Percentiles rank a stretch among this genome's conserved stretches.
Evolutionary conservation across 2,888 invertebrate genomes (phyloP).

Genomic region (Biston stratarius): DNA sequence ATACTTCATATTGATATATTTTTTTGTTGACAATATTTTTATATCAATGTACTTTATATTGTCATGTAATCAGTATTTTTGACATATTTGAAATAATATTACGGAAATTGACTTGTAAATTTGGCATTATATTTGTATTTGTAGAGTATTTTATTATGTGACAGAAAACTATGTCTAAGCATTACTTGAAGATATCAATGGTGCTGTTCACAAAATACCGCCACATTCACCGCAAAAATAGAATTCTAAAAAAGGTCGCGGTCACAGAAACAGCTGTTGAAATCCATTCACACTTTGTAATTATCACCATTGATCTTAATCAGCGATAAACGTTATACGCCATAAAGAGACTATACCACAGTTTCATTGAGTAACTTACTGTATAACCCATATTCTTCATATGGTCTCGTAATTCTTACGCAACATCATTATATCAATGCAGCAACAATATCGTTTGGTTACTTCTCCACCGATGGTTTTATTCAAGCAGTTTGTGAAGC

Average conservation of each 20-base stretch:
- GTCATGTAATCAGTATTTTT: no score
- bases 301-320: conserved; percentile 30
- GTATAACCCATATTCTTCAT: conserved; percentile 58
- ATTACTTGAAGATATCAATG: not conserved
- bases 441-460: conserved; percentile 6
- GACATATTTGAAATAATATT: no score
- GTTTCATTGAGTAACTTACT: conserved; percentile 34
- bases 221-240: conserved; percentile 24
- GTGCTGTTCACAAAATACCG: not conserved
- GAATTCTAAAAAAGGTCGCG: conserved; percentile 26
- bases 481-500: not conserved
- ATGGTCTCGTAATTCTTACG: conserved; percentile 37
- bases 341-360: conserved; percentile 15
- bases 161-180: no score
- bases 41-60: no score
- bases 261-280: conserved; percentile 43
- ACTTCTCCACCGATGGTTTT: conserved; percentile 24
- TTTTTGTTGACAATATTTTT: no score
- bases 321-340: conserved; percentile 28
- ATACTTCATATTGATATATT: no score
- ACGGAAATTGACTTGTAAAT: no score
- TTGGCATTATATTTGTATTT: no score
- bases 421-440: conserved; percentile 24
- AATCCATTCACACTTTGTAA: conserved; percentile 48
- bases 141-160: no score